A percentile compares a stretch with the other conserved stretches of the same genome.
Conservation (phyloP, 2,888 invertebrate species). For the Oligia fasciuncula region DNA sequence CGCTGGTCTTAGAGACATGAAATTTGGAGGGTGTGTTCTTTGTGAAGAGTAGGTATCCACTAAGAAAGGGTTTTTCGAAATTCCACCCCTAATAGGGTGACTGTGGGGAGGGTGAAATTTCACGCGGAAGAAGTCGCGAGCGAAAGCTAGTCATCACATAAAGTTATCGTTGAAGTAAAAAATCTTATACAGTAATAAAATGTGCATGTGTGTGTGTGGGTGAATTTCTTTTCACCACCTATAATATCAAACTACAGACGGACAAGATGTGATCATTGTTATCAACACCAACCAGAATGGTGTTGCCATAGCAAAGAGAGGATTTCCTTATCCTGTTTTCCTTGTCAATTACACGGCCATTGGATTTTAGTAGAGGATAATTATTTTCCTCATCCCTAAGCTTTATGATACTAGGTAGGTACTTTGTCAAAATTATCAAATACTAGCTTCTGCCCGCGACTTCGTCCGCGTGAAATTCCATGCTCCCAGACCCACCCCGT, state of each 20-base stretch:
- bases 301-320: slow-evolving; percentile 2
- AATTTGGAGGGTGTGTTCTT: no score
- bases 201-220: no score
- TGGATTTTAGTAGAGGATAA: slow-evolving; percentile 6
- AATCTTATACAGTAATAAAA: no score
- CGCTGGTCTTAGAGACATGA: no score
- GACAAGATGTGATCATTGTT: background rate
- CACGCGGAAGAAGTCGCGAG: no score
- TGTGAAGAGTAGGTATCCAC: no score
- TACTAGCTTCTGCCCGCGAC: no score
- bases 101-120: no score
- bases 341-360: slow-evolving; percentile 37
- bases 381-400: background rate
- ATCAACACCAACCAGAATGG: background rate
- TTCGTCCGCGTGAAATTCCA: background rate
- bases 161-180: no score
- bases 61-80: no score
- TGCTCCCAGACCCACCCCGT: background rate
- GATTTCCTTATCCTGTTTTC: slow-evolving; percentile 26
- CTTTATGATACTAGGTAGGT: background rate
- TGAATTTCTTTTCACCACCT: background rate
- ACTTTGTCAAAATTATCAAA: background rate
- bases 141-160: no score
- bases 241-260: background rate
- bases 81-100: no score